Evolutionary conservation across 2,888 invertebrate genomes (phyloP).

Genomic region (Ditula angustiorana): DNA sequence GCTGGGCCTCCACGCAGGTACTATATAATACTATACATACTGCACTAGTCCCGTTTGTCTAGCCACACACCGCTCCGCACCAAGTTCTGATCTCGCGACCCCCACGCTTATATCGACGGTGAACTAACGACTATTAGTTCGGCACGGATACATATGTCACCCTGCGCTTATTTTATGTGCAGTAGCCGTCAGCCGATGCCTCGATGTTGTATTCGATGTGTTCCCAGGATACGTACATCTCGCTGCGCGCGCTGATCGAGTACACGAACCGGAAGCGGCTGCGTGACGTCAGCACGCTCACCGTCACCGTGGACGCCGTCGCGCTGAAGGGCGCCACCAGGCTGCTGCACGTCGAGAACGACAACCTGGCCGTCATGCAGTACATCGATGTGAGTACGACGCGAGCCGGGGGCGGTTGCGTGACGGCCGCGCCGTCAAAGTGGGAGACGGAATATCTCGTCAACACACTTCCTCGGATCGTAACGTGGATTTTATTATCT

Average conservation of each 20-base stretch:
- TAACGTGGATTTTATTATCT: no score
- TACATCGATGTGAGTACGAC: slow-evolving; percentile 87
- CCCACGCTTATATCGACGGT: no score
- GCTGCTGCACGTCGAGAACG: slow-evolving; percentile 89
- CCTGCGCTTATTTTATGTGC: no score
- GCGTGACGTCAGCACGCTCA: slow-evolving; percentile 92
- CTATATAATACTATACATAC: no score
- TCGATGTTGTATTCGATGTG: slow-evolving; percentile 34
- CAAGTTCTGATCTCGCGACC: no score
- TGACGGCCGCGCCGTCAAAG: no score
- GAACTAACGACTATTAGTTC: no score
- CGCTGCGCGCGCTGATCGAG: slow-evolving; percentile 95
- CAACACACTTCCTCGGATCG: no score
- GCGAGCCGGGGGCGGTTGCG: not conserved
- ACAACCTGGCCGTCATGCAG: slow-evolving; percentile 92
- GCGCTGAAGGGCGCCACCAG: slow-evolving; percentile 89
- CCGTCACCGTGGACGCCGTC: slow-evolving; percentile 93
- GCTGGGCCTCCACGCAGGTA: slow-evolving; percentile 94
- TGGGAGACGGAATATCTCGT: no score
- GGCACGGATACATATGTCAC: no score
- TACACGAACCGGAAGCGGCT: slow-evolving; percentile 94
- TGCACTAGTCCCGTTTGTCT: no score
- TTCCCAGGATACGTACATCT: slow-evolving; percentile 92
- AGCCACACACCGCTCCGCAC: no score
- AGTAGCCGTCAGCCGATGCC: not conserved